Evolutionary conservation across 2,113 vertebrate genomes (phyloP), one percentile per base, ranked within the genome.

Genomic region (Girardinichthys multiradiatus): DNA sequence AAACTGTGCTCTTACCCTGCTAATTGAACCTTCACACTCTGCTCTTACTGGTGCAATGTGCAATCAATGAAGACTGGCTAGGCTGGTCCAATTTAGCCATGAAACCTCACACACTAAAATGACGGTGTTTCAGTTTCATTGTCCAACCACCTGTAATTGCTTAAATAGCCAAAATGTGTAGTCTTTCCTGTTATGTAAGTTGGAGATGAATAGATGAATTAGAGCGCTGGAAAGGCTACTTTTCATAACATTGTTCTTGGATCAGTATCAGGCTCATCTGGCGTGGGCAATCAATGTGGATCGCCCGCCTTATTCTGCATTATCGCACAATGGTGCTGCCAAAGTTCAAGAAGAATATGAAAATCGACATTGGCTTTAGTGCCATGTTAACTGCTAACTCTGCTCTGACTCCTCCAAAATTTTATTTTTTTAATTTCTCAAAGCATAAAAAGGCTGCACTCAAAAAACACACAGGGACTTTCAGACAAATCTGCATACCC

Each of bases 321-420:
- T 80, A 90, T 87, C 81, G 76, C 42, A 65, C 85, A 86, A 89
- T 78, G 81, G 84, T 69, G n/a, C 79, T 77, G 83, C 67, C 83
- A 88, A 86, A 89, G 87, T 90, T 91, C 81, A 86, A 74, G 70
- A 72, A 89, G 82, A 91, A 91, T 89, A 91, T 81, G 66, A 84
- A 85, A 87, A 84, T 35, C 84, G 89, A 91, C 86, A 84, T 74
- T 64, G 78, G 83, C 62, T 89, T 88, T 87, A 82, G 66, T 62
- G 57, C 87, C 68, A 65, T 83, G 73, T 78, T 30, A 76, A 48
- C 68, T 83, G 72, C 57, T 60, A 64, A 35, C 73, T 68, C 39
- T 60, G 0, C 42, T 70, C 57, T 21, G 1, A 21, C 39, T 51
- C 58, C 62, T 60, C 64, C 69, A 70, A 70, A 81, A 71, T 70